A percentile compares a stretch with the other conserved stretches of the same genome.
phyloP scores from a whole-genome alignment of 2,888 invertebrate genomes.

The Morpho deidamia region DNA sequence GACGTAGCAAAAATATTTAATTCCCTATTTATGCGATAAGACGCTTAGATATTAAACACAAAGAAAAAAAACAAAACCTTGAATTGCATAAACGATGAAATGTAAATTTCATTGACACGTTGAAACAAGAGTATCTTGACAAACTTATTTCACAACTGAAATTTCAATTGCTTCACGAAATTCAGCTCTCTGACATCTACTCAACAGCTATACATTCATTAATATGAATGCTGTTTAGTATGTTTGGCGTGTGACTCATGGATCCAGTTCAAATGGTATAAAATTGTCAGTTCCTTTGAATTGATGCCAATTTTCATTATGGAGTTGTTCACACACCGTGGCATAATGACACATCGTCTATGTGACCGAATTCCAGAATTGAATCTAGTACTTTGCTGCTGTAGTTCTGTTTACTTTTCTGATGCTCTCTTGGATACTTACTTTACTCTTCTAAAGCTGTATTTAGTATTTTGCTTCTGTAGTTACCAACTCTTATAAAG shows the following conservation, averaged over 20 bases:
- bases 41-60: too few species aligned
- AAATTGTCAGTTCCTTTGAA: constrained; percentile 53
- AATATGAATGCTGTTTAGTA: not conserved
- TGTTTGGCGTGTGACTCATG: constrained; percentile 22
- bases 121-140: constrained; percentile 9
- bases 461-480: too few species aligned
- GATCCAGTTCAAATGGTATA: constrained; percentile 32
- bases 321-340: constrained; percentile 32
- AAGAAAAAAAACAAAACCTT: constrained; percentile 6
- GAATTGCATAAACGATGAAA: constrained; percentile 8
- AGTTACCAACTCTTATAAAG: too few species aligned
- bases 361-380: constrained; percentile 32
- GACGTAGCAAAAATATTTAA: too few species aligned
- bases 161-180: not conserved
- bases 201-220: not conserved
- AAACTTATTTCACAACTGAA: not conserved
- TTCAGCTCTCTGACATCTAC: constrained; percentile 3
- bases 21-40: too few species aligned
- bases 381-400: not conserved
- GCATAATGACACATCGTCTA: constrained; percentile 28
- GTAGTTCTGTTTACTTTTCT: too few species aligned
- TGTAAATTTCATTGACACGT: constrained; percentile 25
- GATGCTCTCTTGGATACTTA: too few species aligned
- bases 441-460: too few species aligned
- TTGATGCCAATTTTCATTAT: constrained; percentile 47